Evolutionary conservation across 2,888 invertebrate genomes (phyloP), one percentile per base, ranked within the genome.

Genomic region (Orgyia antiqua): DNA sequence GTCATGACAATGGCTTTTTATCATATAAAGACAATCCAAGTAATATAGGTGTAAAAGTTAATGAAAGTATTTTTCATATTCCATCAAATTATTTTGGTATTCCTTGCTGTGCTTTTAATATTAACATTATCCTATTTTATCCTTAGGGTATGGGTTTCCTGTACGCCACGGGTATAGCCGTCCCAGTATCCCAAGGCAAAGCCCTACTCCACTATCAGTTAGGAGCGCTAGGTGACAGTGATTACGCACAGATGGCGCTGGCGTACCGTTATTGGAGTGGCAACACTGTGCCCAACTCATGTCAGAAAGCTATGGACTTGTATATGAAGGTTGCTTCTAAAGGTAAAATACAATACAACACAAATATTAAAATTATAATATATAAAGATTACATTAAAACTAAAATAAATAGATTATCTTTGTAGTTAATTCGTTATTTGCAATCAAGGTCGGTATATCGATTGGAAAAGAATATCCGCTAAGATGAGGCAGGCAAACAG

Each of bases 201-300:
- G 95, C 98, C 0, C 77, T 99, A 10, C 89, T 99, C 0, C 96
- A 99, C 82, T 97, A 97, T 68, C 95, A 94, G 0, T 89, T 98
- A 60, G 95, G 94, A 3, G 96, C 99, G 0, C 72, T 97, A 0
- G 98, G 96, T 0, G 97, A 96, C 33, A 95, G 97, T 64, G 91
- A 94, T 10, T 92, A 93, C 84, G 98, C 98, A 0, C 97, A 97
- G 86, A 99, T 99, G 98, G 95, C 96, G 10, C 80, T 99, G 34
- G 99, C 96, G 1, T 99, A 99, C 83, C 90, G 99, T 1, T 92
- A 97, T 82, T 96, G 94, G 91, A 91, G 94, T 11, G 99, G 98
- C 0, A 91, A 97, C 27, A 94, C 96, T 13, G 94, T 98, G 3
- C 90, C 94, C 3, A 89, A 91, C 8, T 96, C 93, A 53, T 99